Evolutionary conservation across 2,888 invertebrate species (phyloP), one percentile per base, ranked within the genome.

Genomic region (Desoria tigrina): DNA sequence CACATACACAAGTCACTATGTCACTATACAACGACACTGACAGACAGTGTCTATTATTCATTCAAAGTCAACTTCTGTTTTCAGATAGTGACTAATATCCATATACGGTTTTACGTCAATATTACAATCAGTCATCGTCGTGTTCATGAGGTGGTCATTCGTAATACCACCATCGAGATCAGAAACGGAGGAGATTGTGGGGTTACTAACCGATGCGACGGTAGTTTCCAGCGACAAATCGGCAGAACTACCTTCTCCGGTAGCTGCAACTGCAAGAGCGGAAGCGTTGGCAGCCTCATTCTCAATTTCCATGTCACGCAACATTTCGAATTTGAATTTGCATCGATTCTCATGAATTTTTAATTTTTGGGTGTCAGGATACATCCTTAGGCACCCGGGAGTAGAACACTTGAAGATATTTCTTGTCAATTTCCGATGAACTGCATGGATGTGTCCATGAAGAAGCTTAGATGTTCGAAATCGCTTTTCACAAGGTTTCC

Each of bases 321-420:
- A 62, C 3, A 68, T 72, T 18, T 72, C 72, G 54, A 67, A 72
- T 61, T 69, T 65, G 59, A 72, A 72, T 23, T 65, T 65, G 63
- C 72, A 72, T 26, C 72, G 50, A 28, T 62, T 69, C 54, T 72
- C 72, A 39, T 72, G 72, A 14, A 69, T 72, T 58, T 67, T 69
- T 58, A 72, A 54, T 59, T 69, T 72, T 2, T 69, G 69, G 1
- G 72, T 68, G 53, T 72, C 72, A 50, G 72, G 72, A 64, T 69
- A 72, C 54, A 69, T 69, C 66, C 69, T 69, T 28, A 50, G 57
- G 56, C 66, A 69, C n/a, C 63, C 69, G 42, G 72, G 72, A 62
- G 69, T 69, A 58, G 72, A 65, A 59, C 72, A 72, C 62, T 72
- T 72, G 64, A 67, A 72, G 21, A 69, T 72, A 28, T 72, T 72